Percentiles rank a stretch among this genome's conserved stretches.
Conservation (phyloP, 1,140 invertebrate species). For the Gryon sp. region DNA sequence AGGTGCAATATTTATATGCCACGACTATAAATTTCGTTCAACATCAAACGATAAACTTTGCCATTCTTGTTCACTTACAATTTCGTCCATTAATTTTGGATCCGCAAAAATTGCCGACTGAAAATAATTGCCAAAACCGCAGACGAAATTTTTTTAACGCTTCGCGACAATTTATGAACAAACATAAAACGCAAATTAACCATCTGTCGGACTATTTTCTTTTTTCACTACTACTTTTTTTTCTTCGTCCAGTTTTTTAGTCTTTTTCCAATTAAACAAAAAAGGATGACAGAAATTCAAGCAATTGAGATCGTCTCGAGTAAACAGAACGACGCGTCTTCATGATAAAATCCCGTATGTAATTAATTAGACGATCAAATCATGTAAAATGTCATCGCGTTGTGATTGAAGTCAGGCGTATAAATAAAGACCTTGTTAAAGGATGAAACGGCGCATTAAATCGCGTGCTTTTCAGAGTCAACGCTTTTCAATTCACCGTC, state of each 20-base stretch:
- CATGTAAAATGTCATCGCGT: slow-evolving; percentile 12
- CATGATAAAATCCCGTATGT: neutral
- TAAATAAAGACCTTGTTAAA: slow-evolving; percentile 52
- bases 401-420: slow-evolving; percentile 13
- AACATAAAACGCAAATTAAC: too few relatives aligned
- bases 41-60: neutral
- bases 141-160: too few relatives aligned
- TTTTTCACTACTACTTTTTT: too few relatives aligned
- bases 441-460: slow-evolving; percentile 54
- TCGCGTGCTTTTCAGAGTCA: slow-evolving; percentile 33
- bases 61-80: neutral
- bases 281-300: too few relatives aligned
- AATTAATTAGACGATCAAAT: slow-evolving; percentile 49
- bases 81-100: too few relatives aligned
- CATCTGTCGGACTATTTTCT: too few relatives aligned
- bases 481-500: slow-evolving; percentile 45
- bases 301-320: neutral
- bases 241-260: too few relatives aligned
- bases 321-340: slow-evolving; percentile 17
- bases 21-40: neutral
- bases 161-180: too few relatives aligned
- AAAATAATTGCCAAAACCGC: too few relatives aligned
- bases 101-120: too few relatives aligned
- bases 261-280: slow-evolving; percentile 17
- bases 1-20: neutral